Evolutionary conservation across 2,797 vertebrate genomes (phyloP), one percentile per base, ranked within the genome.

Genomic region (Micromesistius poutassou): DNA sequence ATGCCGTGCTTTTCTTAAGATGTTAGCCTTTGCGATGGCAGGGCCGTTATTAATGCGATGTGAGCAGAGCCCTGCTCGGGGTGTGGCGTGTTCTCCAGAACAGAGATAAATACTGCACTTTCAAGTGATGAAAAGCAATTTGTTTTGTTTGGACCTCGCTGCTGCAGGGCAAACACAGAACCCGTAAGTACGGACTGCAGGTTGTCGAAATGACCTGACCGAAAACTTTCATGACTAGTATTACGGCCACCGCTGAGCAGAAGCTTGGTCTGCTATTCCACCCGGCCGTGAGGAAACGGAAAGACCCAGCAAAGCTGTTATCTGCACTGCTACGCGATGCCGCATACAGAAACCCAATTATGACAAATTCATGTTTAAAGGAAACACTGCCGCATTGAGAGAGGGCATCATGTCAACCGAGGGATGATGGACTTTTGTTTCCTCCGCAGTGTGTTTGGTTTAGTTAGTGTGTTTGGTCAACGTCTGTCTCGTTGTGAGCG

Each of bases 201-300:
- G 89, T 91, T 87, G 78, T 84, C 84, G 86, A 90, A 93, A 94
- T 92, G 93, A 92, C 92, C 93, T 93, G 93, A 14, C 89, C 92
- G 93, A 83, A 90, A 89, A 91, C 89, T 89, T 93, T 90, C 90
- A 93, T 91, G 91, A 87, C 87, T 89, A 83, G 86, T 92, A 90
- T 91, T 92, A 90, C 88, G 83, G 87, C 89, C 85, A 89, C 87
- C 85, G 84, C 90, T 91, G 82, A 91, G 80, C 89, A 87, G 86
- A 38, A 75, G 86, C 71, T 76, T 76, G 78, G 81, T 81, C 80
- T 83, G 76, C 35, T 50, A 76, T 30, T 1, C 28, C 30, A 19
- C 38, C 35, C n/a, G 22, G 73, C 55, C 36, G 33, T 80, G 78
- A 76, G 30, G 38, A 76, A 62, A 71, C 42, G 22, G 70, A 80